phyloP scores from a whole-genome alignment of 2,888 invertebrate genomes.

The Schizotus pectinicornis region DNA sequence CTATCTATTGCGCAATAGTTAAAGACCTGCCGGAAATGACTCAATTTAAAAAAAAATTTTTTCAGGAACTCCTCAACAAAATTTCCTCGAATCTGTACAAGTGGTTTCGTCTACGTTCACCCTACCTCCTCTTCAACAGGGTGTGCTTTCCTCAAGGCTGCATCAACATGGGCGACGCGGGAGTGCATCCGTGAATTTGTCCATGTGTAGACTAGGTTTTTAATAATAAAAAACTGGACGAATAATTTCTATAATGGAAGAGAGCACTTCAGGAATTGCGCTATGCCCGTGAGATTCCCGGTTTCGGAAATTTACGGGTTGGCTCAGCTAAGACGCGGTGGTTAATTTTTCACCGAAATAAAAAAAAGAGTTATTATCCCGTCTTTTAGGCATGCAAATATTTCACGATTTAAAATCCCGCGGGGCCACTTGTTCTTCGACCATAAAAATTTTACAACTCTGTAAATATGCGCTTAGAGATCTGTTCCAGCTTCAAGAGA shows the following conservation, averaged over 20 bases:
- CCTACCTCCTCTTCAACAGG: background rate
- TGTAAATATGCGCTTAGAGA: slow-evolving; percentile 8
- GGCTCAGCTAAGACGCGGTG: background rate
- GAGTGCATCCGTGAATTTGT: slow-evolving; percentile 7
- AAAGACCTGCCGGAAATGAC: background rate
- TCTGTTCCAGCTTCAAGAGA: too few relatives aligned
- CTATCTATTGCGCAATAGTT: background rate
- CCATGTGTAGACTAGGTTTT: background rate
- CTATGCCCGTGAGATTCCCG: background rate
- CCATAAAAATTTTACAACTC: slow-evolving; percentile 15
- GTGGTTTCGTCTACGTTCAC: background rate
- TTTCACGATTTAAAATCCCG: slow-evolving; percentile 4
- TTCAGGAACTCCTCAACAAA: too few relatives aligned
- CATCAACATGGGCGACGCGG: slow-evolving; percentile 11
- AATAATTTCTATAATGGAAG: background rate
- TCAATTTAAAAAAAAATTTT: too few relatives aligned
- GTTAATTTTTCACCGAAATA: slow-evolving; percentile 9
- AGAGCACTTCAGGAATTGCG: background rate
- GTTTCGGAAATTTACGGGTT: background rate
- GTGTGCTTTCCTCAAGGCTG: slow-evolving; percentile 6
- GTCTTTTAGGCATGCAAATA: slow-evolving; percentile 8
- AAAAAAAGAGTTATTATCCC: slow-evolving; percentile 7
- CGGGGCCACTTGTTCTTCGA: slow-evolving; percentile 12
- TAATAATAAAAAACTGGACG: background rate
- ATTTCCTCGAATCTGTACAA: background rate